Evolutionary conservation across 2,888 invertebrate species (phyloP), one percentile per base, ranked within the genome.

Genomic region (Patella ulyssiponensis): DNA sequence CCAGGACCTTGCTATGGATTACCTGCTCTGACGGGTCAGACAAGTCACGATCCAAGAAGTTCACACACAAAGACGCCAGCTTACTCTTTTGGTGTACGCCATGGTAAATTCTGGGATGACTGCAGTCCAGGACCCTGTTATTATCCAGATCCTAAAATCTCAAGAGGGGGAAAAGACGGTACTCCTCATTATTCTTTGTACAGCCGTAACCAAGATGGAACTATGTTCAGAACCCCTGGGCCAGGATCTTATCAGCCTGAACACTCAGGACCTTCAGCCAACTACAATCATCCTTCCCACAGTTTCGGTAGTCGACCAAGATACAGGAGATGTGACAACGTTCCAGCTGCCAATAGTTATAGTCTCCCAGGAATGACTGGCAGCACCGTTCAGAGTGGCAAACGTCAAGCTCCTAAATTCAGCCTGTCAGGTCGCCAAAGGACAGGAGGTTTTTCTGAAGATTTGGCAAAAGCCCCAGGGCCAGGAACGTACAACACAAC

Each of bases 371-470:
- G 78, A n/a, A 89, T 90, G 90, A 81, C 90, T 58, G 90, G 91
- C 7, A 86, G 85, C 78, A 91, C 91, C 15, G 84, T 86, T 15
- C 87, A 88, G 80, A 90, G 90, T 77, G 86, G 87, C 33, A 91
- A 92, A 78, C 82, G 83, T 27, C 91, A 91, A 83, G 90, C 97
- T 5, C 98, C 98, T 0, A 94, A 96, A 71, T 98, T 95, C 90
- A 96, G 97, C 5, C 95, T 98, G 87, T 95, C 96, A 64, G 96
- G 97, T 58, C 94, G 97, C 85, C 95, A 95, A 87, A 96, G 95
- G 74, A 85, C 85, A 4, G 91, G 91, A 74, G 80, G 84, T 9
- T 90, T 90, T 80, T 81, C 84, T 80, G 89, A 90, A 77, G 90
- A 90, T 80, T 78, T 89, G 56, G 83, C 88, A n/a, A 88, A 90